Evolutionary conservation across 2,113 vertebrate genomes (phyloP), one percentile per base, ranked within the genome.

Genomic region (Nettapus auritus): DNA sequence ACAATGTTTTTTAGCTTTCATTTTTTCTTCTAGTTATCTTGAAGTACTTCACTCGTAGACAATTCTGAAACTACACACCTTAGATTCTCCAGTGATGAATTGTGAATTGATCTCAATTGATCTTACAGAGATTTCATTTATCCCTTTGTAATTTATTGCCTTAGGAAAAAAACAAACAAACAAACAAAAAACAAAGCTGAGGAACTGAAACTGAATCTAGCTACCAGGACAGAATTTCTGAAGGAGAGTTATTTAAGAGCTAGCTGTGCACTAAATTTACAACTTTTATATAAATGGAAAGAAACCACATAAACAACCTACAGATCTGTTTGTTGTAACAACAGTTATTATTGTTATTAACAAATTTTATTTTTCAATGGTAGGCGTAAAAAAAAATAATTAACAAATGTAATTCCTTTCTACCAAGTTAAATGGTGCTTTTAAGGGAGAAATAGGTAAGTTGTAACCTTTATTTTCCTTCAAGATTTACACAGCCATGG

Each of bases 301-400:
- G 78, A 94, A 95, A 64, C 59, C 78, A 82, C 87, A 80, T 18
- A 91, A 90, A 62, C 36, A 23, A 89, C 81, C 38, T 66, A 73
- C 26, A 80, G 69, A 46, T 85, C 33, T 94, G 59, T 82, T 86
- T 89, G 36, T 80, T 95, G 53, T 79, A 88, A 67, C 34, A 93
- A 60, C 62, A n/a, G n/a, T n/a, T n/a, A n/a, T n/a, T n/a, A n/a
- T n/a, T n/a, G n/a, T n/a, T n/a, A n/a, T n/a, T n/a, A n/a, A n/a
- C n/a, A n/a, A 23, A 48, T 69, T 89, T 88, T 76, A 53, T 66
- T 88, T 78, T 93, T 86, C 34, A 77, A 50, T 89, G 42, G 46
- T 82, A 95, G 70, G 83, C 85, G 80, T 82, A 40, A 89, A 90
- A 90, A 90, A 50, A 90, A 95, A 46, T 46, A 91, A 85, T 42